These are phyloP conservation scores for Athripsodes cinereus DNA, from an alignment of 2,888 invertebrate species.

Conservation along the genomic window DNA sequence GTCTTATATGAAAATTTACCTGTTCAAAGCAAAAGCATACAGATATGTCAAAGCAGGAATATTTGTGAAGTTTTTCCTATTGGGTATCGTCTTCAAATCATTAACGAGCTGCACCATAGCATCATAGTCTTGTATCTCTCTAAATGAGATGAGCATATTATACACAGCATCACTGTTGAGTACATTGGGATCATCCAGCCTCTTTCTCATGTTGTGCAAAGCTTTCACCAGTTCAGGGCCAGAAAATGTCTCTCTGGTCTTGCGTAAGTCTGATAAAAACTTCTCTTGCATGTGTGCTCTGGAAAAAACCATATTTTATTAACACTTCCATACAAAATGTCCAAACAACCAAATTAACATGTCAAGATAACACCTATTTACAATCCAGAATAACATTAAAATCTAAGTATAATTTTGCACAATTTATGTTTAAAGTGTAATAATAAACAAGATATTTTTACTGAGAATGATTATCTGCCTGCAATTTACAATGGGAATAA, in stretches of 20 bases:
- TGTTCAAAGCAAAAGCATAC: conserved; percentile 95
- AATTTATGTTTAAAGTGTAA: no score
- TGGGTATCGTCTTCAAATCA: conserved; percentile 85
- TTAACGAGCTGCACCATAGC: conserved; percentile 96
- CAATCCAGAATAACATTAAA: no score
- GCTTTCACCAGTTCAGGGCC: conserved; percentile 76
- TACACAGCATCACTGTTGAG: conserved; percentile 93
- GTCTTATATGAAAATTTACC: conserved; percentile 48
- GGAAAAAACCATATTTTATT: conserved; percentile 29
- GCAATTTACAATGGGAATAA: no score
- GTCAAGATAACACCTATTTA: no score
- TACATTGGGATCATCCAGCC: conserved; percentile 95
- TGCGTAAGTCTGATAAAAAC: conserved; percentile 88
- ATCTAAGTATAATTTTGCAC: no score
- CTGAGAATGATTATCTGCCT: no score
- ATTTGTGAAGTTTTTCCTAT: conserved; percentile 79
- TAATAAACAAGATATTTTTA: no score
- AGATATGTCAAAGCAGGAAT: conserved; percentile 87
- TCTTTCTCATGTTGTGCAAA: conserved; percentile 81
- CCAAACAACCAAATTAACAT: no score
- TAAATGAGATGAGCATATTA: conserved; percentile 86
- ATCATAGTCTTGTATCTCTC: conserved; percentile 93
- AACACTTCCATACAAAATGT: no score
- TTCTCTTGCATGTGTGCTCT: conserved; percentile 97
- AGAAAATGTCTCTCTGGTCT: conserved; percentile 80